phyloP scores from a whole-genome alignment of 2,888 invertebrate genomes.

The Hetaerina titia region DNA sequence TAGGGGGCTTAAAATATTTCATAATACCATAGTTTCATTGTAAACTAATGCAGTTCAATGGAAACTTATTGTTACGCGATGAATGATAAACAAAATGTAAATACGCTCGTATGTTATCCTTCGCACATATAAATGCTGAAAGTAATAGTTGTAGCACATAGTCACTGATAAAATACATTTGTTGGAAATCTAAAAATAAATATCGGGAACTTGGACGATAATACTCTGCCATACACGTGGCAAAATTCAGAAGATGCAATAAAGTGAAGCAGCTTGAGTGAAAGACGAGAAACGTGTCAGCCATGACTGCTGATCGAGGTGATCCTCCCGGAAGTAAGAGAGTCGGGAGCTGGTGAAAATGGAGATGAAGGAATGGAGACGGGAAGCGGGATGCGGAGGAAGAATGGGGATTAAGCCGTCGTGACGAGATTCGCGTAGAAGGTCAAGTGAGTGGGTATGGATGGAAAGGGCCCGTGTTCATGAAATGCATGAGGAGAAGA shows the following conservation, averaged over 20 bases:
- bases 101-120: too few relatives aligned
- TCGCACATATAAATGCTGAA: too few relatives aligned
- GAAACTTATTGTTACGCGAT: too few relatives aligned
- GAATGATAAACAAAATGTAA: too few relatives aligned
- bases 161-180: too few relatives aligned
- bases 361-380: background rate
- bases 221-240: background rate
- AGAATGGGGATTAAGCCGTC: conserved; percentile 37
- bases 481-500: background rate
- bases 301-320: background rate
- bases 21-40: too few relatives aligned
- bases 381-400: background rate
- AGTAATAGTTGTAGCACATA: too few relatives aligned
- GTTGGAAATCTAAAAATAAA: too few relatives aligned
- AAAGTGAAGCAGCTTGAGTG: background rate
- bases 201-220: background rate
- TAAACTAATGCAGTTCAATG: too few relatives aligned
- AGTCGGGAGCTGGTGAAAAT: background rate
- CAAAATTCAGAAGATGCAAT: background rate
- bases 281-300: background rate
- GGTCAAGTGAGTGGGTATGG: background rate
- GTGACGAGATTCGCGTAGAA: conserved; percentile 53
- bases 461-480: background rate
- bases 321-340: conserved; percentile 23
- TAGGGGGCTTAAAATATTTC: too few relatives aligned